phyloP scores from a whole-genome alignment of 2,113 vertebrate genomes.

The Antigone vipio region DNA sequence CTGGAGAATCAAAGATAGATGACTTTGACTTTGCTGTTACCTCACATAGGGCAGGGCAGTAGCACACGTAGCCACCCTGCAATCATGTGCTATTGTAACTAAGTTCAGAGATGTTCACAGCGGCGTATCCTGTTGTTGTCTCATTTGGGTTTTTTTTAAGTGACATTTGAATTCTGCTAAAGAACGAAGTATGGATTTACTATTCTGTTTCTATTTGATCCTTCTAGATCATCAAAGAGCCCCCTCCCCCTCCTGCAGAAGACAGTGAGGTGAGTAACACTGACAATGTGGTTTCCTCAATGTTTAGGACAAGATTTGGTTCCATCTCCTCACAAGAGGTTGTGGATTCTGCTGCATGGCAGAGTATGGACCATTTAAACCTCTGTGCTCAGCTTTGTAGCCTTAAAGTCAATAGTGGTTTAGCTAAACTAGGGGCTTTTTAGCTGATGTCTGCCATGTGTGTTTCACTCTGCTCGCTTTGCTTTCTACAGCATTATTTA shows the following conservation, averaged over 20 bases:
- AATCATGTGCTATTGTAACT: accelerated
- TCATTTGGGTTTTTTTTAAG: background rate
- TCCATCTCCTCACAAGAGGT: background rate
- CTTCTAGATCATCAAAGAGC: constrained; percentile 80
- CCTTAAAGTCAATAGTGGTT: background rate
- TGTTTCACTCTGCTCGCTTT: background rate
- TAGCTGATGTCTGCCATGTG: background rate
- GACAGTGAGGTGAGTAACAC: constrained; percentile 79
- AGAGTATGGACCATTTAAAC: background rate
- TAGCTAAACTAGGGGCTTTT: background rate
- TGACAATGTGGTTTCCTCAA: background rate
- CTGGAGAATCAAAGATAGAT: background rate
- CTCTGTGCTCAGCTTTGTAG: background rate
- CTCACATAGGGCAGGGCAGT: background rate
- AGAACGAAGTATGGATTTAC: background rate
- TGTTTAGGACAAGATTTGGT: background rate
- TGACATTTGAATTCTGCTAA: background rate
- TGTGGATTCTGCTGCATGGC: background rate
- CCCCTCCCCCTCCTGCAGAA: constrained; percentile 76
- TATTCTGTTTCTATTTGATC: background rate
- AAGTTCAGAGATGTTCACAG: background rate
- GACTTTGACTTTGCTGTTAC: background rate
- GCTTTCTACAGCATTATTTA: background rate
- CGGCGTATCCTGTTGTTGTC: background rate
- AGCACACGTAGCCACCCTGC: background rate